phyloP scores from a whole-genome alignment of 2,797 vertebrate species.

The Amphiprion clarkii region DNA sequence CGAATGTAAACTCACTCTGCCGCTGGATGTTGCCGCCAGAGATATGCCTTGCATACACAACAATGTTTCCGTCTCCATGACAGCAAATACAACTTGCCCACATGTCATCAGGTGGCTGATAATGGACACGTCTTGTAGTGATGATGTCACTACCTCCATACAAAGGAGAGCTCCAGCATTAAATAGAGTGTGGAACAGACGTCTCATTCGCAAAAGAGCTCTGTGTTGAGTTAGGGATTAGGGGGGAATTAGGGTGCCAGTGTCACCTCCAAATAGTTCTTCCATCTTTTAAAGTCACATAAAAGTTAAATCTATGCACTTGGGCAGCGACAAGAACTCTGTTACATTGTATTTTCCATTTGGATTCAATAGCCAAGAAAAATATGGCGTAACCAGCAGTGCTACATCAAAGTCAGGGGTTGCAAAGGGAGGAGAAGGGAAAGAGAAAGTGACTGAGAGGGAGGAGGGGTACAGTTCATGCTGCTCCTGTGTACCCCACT shows the following conservation, averaged over 20 bases:
- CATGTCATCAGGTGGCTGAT: constrained; percentile 78
- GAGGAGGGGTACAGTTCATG: constrained; percentile 54
- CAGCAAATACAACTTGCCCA: constrained; percentile 73
- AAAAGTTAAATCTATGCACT: constrained; percentile 76
- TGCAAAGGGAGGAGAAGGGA: constrained; percentile 57
- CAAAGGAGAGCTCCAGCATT: constrained; percentile 61
- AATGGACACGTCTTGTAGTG: constrained; percentile 71
- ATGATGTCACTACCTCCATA: constrained; percentile 77
- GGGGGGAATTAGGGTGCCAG: constrained; percentile 73
- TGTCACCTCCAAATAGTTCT: constrained; percentile 80
- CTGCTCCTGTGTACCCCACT: constrained; percentile 81
- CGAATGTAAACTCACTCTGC: constrained; percentile 19
- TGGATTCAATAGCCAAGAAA: constrained; percentile 86
- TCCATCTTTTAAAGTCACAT: constrained; percentile 80
- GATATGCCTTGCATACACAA: constrained; percentile 67
- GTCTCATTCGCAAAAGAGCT: constrained; percentile 73
- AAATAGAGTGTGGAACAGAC: constrained; percentile 69
- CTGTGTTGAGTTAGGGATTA: constrained; percentile 83
- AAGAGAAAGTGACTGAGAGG: constrained; percentile 53
- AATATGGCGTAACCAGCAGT: constrained; percentile 87
- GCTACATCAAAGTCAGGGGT: constrained; percentile 87
- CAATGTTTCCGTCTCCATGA: constrained; percentile 75
- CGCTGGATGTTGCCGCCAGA: constrained; percentile 19
- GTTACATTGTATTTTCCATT: constrained; percentile 90
- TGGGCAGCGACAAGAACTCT: constrained; percentile 80